These are phyloP conservation scores for Diplosoma virens DNA, from an alignment of 23 tunicate species.

Conservation along the genomic window DNA sequence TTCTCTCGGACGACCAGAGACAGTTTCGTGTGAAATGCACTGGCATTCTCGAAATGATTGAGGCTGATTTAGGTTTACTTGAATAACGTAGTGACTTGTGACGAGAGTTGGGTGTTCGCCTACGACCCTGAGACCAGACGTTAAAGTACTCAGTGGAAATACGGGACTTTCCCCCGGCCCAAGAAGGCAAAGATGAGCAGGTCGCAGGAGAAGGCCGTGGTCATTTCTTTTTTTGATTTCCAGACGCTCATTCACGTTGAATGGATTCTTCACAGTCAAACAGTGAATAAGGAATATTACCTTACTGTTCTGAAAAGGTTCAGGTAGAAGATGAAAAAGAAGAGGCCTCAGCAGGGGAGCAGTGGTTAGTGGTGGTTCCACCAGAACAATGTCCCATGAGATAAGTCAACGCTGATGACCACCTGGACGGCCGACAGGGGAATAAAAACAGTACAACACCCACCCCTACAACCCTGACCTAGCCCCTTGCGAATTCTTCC, in stretches of 20 bases:
- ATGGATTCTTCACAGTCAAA: slow-evolving; percentile 8
- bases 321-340: slow-evolving; percentile 15
- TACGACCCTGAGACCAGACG: slow-evolving; percentile 15
- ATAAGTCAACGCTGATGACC: slow-evolving; percentile 19
- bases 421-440: slow-evolving; percentile 17
- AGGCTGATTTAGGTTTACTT: not conserved
- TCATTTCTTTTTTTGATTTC: slow-evolving; percentile 1
- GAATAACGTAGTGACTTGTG: slow-evolving; percentile 20
- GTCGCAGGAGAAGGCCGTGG: slow-evolving; percentile 1
- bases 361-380: slow-evolving; percentile 26
- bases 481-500: slow-evolving; percentile 19
- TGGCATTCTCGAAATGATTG: slow-evolving; percentile 11
- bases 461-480: slow-evolving; percentile 18
- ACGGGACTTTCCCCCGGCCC: slow-evolving; percentile 7
- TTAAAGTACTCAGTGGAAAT: slow-evolving; percentile 14
- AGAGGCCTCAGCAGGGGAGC: slow-evolving; percentile 15
- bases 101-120: slow-evolving; percentile 20
- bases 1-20: slow-evolving; percentile 17
- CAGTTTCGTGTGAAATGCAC: slow-evolving; percentile 25
- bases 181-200: slow-evolving; percentile 6
- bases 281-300: slow-evolving; percentile 9
- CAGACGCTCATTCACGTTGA: slow-evolving; percentile 13
- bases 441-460: slow-evolving; percentile 7
- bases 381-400: slow-evolving; percentile 1
- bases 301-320: slow-evolving; percentile 10